Conservation (phyloP, 1,140 invertebrate genomes). For the Eupeodes corollae region DNA sequence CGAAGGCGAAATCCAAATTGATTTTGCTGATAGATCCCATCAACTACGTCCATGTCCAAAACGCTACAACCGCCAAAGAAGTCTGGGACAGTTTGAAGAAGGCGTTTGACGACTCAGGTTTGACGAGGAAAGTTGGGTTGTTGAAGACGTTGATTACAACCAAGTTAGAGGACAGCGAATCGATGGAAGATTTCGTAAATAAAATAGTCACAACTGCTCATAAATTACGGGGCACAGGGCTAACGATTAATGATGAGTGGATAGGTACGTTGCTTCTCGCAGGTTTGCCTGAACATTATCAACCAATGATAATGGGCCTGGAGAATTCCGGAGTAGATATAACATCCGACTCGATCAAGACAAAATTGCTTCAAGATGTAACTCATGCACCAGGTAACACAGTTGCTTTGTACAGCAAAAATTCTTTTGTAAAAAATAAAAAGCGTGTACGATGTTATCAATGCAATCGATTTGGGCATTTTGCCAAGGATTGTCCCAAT, state of each 20-base stretch:
- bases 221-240: constrained; percentile 22
- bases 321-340: constrained; percentile 24
- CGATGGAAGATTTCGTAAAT: constrained; percentile 29
- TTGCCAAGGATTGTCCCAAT: too few relatives aligned
- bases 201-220: constrained; percentile 26
- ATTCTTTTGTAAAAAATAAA: too few relatives aligned
- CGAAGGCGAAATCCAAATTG: constrained; percentile 20
- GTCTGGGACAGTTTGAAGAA: constrained; percentile 21
- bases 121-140: constrained; percentile 28
- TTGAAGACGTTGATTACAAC: constrained; percentile 21
- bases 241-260: constrained; percentile 28
- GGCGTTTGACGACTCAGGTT: constrained; percentile 25
- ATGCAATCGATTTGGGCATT: too few relatives aligned
- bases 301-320: constrained; percentile 36
- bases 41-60: constrained; percentile 20
- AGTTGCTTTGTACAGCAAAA: too few relatives aligned
- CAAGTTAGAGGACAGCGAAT: constrained; percentile 16
- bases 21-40: constrained; percentile 24
- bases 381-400: too few relatives aligned
- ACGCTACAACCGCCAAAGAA: constrained; percentile 14
- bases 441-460: too few relatives aligned
- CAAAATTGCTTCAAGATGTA: constrained; percentile 33
- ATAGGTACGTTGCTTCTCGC: constrained; percentile 26
- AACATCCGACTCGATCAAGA: constrained; percentile 28
- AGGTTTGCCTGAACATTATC: constrained; percentile 29